Evolutionary conservation across 35 echinoderm and acorn worm species (phyloP).

Genomic region (Lytechinus pictus): DNA sequence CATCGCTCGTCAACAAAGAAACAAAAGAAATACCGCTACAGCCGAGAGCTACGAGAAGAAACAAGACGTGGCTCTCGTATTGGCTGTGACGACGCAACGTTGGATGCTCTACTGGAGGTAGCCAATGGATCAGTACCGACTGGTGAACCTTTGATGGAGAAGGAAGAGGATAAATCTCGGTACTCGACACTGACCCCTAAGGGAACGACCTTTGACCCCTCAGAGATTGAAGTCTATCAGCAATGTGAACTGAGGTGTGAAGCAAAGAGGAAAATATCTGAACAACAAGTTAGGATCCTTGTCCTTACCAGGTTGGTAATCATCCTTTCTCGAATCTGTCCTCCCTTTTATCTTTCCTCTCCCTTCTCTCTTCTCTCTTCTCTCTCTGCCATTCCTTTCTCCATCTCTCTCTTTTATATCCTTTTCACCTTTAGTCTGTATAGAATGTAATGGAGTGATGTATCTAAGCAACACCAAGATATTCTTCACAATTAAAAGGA

Average conservation of each 20-base stretch:
- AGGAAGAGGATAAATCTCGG: background rate
- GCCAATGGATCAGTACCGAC: background rate
- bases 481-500: too few species aligned
- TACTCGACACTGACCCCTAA: background rate
- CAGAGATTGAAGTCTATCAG: constrained; percentile 69
- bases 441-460: too few species aligned
- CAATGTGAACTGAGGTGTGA: constrained; percentile 66
- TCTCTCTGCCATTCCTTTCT: background rate
- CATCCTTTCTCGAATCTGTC: background rate
- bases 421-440: too few species aligned
- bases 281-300: constrained; percentile 87
- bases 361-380: background rate
- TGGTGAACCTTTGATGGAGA: background rate
- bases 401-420: too few species aligned
- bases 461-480: too few species aligned
- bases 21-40: constrained; percentile 85
- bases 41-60: constrained; percentile 78
- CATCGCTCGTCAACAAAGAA: constrained; percentile 57
- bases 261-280: constrained; percentile 83
- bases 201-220: constrained; percentile 52
- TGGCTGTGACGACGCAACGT: constrained; percentile 10
- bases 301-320: constrained; percentile 84
- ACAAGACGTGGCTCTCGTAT: constrained; percentile 63
- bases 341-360: background rate
- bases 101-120: background rate